phyloP scores from a whole-genome alignment of 2,888 invertebrate species.

The Hyles lineata region DNA sequence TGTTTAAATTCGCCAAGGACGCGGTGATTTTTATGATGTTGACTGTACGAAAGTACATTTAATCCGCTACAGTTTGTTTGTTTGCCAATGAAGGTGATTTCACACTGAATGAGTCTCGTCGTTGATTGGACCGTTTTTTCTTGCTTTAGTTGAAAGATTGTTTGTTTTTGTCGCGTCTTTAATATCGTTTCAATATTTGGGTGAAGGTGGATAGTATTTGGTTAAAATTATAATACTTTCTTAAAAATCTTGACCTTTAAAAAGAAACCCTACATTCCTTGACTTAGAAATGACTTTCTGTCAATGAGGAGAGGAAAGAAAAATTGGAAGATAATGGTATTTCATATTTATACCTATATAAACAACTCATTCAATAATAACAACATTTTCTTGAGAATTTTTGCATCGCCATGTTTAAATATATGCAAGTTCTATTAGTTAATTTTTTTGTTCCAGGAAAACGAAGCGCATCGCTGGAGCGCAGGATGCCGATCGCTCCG shows the following conservation, averaged over 20 bases:
- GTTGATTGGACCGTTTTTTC: constrained; percentile 6
- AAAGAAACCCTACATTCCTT: too few relatives aligned
- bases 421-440: neutral
- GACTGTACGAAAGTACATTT: constrained; percentile 20
- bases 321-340: neutral
- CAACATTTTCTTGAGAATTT: neutral
- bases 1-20: constrained; percentile 11
- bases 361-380: too few relatives aligned
- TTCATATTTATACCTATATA: too few relatives aligned
- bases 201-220: neutral
- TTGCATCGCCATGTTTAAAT: neutral
- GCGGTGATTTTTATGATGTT: constrained; percentile 21
- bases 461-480: constrained; percentile 66
- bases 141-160: neutral
- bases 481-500: constrained; percentile 84
- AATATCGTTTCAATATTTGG: neutral
- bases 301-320: neutral
- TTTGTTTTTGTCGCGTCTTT: neutral
- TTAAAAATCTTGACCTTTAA: neutral
- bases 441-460: constrained; percentile 71
- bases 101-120: neutral
- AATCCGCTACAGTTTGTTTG: constrained; percentile 18
- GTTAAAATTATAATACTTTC: too few relatives aligned
- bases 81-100: constrained; percentile 10
- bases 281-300: too few relatives aligned